These are phyloP conservation scores for Tanypteryx hageni DNA, from an alignment of 2,888 invertebrate genomes.

Conservation along the genomic window DNA sequence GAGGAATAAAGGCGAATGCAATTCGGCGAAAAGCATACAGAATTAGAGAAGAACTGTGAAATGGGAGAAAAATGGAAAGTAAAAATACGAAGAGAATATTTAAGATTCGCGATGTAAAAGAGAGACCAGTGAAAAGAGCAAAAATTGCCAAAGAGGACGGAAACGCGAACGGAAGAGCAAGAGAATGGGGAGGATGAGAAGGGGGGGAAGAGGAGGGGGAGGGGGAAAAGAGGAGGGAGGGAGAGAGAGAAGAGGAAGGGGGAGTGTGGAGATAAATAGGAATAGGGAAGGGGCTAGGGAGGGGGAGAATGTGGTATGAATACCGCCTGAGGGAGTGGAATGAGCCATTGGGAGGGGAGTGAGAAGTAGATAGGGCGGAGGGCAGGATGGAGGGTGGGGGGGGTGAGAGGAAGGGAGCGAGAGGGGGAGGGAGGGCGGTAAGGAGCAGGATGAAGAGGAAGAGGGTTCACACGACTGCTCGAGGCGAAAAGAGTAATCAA, in stretches of 20 bases:
- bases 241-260: not conserved
- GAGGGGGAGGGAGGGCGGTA: not conserved
- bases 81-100: not conserved
- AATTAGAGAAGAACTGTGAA: not conserved
- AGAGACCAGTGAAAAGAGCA: not conserved
- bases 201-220: not conserved
- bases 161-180: not conserved
- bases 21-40: not conserved
- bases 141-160: conserved; percentile 6
- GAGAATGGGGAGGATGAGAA: not conserved
- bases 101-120: not conserved
- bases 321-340: not conserved
- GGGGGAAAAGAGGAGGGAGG: no score
- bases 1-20: not conserved
- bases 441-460: not conserved
- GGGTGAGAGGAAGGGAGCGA: not conserved
- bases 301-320: not conserved
- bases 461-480: conserved; percentile 51
- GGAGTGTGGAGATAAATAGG: no score
- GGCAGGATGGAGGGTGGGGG: not conserved
- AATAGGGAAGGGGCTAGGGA: not conserved
- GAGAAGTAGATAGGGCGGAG: not conserved
- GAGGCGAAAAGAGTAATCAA: conserved; percentile 62
- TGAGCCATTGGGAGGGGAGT: not conserved
- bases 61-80: not conserved